A percentile compares a stretch with the other conserved stretches of the same genome.
These are phyloP conservation scores for Pediacus dermestoides DNA, from an alignment of 2,888 invertebrate genomes.

Conservation along the genomic window DNA sequence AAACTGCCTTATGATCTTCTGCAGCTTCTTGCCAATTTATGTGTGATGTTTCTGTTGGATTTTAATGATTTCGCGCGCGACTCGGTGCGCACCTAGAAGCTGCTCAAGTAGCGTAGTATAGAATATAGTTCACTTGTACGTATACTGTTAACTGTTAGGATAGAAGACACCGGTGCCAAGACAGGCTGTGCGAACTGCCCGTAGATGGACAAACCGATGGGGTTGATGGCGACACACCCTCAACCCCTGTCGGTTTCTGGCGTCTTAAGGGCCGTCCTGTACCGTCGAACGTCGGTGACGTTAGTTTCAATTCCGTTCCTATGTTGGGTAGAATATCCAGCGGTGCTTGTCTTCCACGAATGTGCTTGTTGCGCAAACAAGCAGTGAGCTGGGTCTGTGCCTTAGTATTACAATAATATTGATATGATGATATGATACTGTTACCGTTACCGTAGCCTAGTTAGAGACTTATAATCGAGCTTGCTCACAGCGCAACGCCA, in stretches of 20 bases:
- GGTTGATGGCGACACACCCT: conserved; percentile 30
- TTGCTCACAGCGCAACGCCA: conserved; percentile 47
- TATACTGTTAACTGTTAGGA: conserved; percentile 12
- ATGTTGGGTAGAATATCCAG: conserved; percentile 50
- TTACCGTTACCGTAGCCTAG: conserved; percentile 46
- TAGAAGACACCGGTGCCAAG: conserved; percentile 37
- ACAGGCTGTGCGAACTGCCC: conserved; percentile 33
- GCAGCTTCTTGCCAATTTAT: conserved; percentile 49
- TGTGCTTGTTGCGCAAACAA: conserved; percentile 47
- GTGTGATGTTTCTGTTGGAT: conserved; percentile 46
- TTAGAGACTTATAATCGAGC: conserved; percentile 46
- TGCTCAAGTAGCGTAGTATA: conserved; percentile 47
- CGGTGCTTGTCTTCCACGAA: conserved; percentile 51
- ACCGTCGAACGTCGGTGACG: conserved; percentile 25
- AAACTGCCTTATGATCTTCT: conserved; percentile 43
- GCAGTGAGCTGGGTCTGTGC: conserved; percentile 53
- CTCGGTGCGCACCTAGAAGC: conserved; percentile 43
- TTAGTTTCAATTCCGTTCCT: conserved; percentile 47
- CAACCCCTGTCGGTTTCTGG: conserved; percentile 16
- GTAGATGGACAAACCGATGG: conserved; percentile 20
- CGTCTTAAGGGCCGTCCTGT: conserved; percentile 19
- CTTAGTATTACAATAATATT: conserved; percentile 54
- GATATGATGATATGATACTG: conserved; percentile 46
- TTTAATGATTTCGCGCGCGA: conserved; percentile 41
- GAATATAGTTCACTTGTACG: conserved; percentile 12